phyloP scores from a whole-genome alignment of 1,140 invertebrate genomes.

The Vanessa atalanta region DNA sequence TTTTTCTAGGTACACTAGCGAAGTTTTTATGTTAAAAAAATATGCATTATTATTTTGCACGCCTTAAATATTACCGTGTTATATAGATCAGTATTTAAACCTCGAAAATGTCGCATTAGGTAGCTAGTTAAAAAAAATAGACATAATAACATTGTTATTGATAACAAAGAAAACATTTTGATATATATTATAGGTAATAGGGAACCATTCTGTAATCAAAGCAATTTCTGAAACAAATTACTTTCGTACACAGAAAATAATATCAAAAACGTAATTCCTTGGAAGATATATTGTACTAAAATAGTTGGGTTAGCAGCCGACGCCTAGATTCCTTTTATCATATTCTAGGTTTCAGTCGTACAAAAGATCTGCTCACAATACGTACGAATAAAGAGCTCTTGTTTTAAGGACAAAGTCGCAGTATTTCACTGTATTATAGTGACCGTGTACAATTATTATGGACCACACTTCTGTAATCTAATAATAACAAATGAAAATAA shows the following conservation, averaged over 20 bases:
- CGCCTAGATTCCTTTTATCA: conserved; percentile 11
- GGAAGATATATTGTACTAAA: background rate
- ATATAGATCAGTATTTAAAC: too few species aligned
- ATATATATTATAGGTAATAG: too few species aligned
- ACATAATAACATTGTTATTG: too few species aligned
- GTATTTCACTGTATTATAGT: conserved; percentile 34
- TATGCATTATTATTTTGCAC: too few species aligned
- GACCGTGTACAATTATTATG: conserved; percentile 42
- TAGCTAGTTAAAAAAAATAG: too few species aligned
- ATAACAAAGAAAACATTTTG: too few species aligned
- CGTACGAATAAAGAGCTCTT: conserved; percentile 33
- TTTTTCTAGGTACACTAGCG: too few species aligned
- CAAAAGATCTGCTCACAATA: conserved; percentile 33
- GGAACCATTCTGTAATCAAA: too few species aligned
- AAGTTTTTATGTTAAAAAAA: too few species aligned
- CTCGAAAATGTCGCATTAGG: too few species aligned
- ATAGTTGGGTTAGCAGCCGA: background rate
- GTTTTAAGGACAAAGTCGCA: conserved; percentile 31
- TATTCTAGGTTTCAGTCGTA: conserved; percentile 23
- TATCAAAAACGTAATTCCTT: background rate
- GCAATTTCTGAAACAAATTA: background rate
- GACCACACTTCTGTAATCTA: conserved; percentile 34
- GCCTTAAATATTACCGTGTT: too few species aligned
- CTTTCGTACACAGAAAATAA: background rate
- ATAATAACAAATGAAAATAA: conserved; percentile 27